phyloP scores from a whole-genome alignment of 2,797 vertebrate genomes.

The Poecilia picta region DNA sequence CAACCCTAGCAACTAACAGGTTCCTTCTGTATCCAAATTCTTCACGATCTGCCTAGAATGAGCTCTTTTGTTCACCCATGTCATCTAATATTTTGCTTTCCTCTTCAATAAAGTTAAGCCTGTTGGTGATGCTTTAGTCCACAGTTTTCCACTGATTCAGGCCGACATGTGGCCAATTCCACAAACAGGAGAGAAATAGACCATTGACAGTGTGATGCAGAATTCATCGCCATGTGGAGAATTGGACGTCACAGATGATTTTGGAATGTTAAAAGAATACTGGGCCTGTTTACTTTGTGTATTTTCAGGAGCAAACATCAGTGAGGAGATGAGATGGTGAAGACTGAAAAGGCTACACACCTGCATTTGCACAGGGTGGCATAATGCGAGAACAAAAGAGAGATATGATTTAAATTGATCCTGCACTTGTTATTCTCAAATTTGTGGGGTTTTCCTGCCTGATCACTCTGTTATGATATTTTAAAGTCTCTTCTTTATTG shows the following conservation, averaged over 20 bases:
- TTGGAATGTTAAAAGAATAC: constrained; percentile 20
- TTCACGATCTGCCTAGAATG: background rate
- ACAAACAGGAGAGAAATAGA: constrained; percentile 59
- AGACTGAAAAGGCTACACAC: background rate
- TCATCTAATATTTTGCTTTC: constrained; percentile 17
- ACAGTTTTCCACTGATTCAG: constrained; percentile 54
- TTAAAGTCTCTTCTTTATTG: background rate
- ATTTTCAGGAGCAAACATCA: constrained; percentile 27
- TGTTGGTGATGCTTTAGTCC: constrained; percentile 34
- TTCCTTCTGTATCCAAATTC: background rate
- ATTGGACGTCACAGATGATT: constrained; percentile 62
- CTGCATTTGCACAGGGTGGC: constrained; percentile 41
- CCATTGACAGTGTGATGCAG: constrained; percentile 36
- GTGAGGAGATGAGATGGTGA: constrained; percentile 15
- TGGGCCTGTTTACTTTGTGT: constrained; percentile 32
- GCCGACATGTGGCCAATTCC: constrained; percentile 63
- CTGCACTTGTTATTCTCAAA: background rate
- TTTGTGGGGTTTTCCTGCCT: background rate
- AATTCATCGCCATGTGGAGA: constrained; percentile 29
- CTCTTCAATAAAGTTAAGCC: constrained; percentile 27
- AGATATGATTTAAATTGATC: constrained; percentile 13
- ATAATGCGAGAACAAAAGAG: constrained; percentile 4
- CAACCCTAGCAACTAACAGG: background rate
- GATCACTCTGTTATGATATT: background rate
- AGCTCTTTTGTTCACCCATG: constrained; percentile 7